Evolutionary conservation across 2,888 invertebrate species (phyloP).

Genomic region (Zygogramma bicolorata): DNA sequence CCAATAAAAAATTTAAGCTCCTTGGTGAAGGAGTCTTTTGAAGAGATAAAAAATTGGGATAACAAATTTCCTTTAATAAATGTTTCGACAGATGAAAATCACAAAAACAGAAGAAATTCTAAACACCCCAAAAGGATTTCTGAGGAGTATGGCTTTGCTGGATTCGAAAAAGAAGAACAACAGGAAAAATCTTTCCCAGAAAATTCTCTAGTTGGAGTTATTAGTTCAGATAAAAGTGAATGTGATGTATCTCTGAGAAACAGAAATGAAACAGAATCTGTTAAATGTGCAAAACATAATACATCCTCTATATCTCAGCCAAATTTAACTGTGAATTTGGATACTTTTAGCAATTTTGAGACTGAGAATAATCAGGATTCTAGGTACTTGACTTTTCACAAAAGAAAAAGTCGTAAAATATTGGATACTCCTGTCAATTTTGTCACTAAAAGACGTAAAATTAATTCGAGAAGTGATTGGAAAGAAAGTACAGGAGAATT

Average conservation of each 20-base stretch:
- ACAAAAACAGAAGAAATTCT: neutral
- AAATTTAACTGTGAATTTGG: slow-evolving; percentile 3
- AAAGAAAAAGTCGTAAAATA: neutral
- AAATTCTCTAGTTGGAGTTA: neutral
- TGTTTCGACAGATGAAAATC: neutral
- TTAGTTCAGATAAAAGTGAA: neutral
- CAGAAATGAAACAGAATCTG: slow-evolving; percentile 25
- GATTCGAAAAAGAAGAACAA: slow-evolving; percentile 4
- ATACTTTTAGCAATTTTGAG: slow-evolving; percentile 17
- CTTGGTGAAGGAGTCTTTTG: slow-evolving; percentile 30
- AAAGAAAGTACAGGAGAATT: neutral
- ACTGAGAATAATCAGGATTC: neutral
- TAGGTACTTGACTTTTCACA: neutral
- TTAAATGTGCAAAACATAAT: neutral
- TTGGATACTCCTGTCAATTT: slow-evolving; percentile 19
- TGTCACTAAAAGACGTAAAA: slow-evolving; percentile 18
- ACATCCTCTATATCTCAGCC: neutral
- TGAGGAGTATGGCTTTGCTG: neutral
- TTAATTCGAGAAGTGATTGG: slow-evolving; percentile 3
- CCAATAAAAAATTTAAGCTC: slow-evolving; percentile 31
- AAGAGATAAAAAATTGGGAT: slow-evolving; percentile 25
- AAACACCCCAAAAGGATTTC: neutral
- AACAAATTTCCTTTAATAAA: slow-evolving; percentile 14
- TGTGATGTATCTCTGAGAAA: slow-evolving; percentile 31
- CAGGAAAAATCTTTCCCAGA: neutral